A percentile compares a stretch with the other conserved stretches of the same genome.
These are phyloP conservation scores for Pomacea maculata DNA, from an alignment of 1,140 invertebrate genomes.

Conservation along the genomic window DNA sequence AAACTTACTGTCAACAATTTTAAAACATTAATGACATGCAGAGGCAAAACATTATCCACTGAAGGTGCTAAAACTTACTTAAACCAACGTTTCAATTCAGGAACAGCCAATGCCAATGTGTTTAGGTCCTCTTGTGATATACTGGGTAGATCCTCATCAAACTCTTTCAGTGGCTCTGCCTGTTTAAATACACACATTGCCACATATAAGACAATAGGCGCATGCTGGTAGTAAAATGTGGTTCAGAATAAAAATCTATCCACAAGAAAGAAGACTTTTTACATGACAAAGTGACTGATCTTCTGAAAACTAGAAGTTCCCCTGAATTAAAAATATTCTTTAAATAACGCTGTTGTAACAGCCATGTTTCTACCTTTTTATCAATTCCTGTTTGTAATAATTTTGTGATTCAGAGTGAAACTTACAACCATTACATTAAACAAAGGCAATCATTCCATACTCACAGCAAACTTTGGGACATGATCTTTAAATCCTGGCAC, in stretches of 20 bases:
- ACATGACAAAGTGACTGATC: not conserved
- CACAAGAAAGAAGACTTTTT: not conserved
- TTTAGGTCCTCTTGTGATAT: constrained; percentile 75
- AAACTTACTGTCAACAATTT: not conserved
- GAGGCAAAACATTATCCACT: too few relatives aligned
- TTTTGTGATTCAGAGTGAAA: too few relatives aligned
- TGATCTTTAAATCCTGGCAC: constrained; percentile 89
- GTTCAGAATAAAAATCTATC: not conserved
- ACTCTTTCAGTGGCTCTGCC: constrained; percentile 49
- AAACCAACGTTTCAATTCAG: constrained; percentile 63
- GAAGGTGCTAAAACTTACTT: constrained; percentile 35
- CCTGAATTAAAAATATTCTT: too few relatives aligned
- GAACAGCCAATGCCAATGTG: constrained; percentile 72
- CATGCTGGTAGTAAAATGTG: not conserved
- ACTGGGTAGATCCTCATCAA: constrained; percentile 65
- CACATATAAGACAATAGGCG: too few relatives aligned
- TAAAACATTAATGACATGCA: too few relatives aligned
- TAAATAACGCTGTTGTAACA: too few relatives aligned
- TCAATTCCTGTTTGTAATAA: too few relatives aligned
- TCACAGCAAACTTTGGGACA: constrained; percentile 81
- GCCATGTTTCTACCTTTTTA: too few relatives aligned
- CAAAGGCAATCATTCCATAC: constrained; percentile 26
- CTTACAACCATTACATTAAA: too few relatives aligned
- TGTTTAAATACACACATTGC: constrained; percentile 56
- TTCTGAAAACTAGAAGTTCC: not conserved